A percentile compares a stretch with the other conserved stretches of the same genome.
Evolutionary conservation across 2,113 vertebrate species (phyloP).

Genomic region (Hypocryptadius cinnamomeus): DNA sequence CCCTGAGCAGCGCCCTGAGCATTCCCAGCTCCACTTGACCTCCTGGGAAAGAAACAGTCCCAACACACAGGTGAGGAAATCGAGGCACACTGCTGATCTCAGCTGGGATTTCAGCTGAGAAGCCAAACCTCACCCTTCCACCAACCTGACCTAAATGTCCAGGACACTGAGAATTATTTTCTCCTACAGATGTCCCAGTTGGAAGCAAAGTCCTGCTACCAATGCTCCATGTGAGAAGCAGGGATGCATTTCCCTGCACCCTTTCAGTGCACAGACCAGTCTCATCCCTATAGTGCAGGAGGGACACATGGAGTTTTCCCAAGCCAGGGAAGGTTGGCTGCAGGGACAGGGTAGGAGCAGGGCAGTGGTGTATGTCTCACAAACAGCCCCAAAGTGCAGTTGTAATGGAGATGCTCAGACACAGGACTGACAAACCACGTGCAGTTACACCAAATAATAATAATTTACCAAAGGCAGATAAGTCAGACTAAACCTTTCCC

Average conservation of each 20-base stretch:
- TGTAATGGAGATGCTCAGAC: neutral
- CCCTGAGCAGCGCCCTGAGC: accelerated
- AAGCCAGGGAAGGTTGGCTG: neutral
- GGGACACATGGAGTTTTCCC: neutral
- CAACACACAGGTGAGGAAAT: neutral
- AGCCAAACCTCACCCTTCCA: neutral
- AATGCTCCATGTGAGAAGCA: accelerated
- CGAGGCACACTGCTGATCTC: neutral
- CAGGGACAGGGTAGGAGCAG: neutral
- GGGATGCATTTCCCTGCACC: neutral
- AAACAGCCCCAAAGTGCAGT: neutral
- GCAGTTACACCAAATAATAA: neutral
- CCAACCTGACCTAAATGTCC: neutral
- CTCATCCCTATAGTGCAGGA: neutral
- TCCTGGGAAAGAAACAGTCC: neutral
- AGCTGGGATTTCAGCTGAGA: neutral
- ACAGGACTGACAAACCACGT: neutral
- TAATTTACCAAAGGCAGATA: neutral
- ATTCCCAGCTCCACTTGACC: neutral
- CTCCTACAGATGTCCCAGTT: neutral
- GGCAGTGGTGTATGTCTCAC: neutral
- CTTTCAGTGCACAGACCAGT: accelerated
- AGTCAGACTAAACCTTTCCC: neutral
- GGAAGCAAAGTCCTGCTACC: neutral
- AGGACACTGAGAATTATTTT: neutral